phyloP scores from a whole-genome alignment of 1,140 invertebrate species.

The Chironomus tepperi region DNA sequence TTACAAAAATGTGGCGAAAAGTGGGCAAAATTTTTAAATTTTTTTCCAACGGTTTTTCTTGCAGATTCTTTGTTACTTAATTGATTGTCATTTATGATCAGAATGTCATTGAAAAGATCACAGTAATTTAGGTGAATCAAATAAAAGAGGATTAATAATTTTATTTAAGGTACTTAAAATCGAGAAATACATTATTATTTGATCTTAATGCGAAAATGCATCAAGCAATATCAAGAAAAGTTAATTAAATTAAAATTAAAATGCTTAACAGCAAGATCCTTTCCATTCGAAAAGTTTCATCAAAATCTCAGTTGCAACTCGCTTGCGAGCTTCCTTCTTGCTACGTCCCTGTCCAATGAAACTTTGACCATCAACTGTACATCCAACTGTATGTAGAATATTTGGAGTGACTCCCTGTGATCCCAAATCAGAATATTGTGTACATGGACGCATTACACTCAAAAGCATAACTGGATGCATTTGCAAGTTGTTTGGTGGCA shows the following conservation, averaged over 20 bases:
- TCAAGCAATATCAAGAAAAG: neutral
- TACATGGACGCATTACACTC: conserved; percentile 54
- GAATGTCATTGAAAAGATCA: no score
- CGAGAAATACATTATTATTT: no score
- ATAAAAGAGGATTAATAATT: no score
- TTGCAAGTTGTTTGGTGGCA: conserved; percentile 48
- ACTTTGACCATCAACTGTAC: conserved; percentile 44
- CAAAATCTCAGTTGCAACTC: conserved; percentile 44
- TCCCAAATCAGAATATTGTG: conserved; percentile 52
- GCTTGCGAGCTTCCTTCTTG: conserved; percentile 46
- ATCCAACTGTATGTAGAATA: conserved; percentile 44
- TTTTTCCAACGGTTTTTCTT: no score
- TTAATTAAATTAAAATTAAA: neutral
- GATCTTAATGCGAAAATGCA: no score
- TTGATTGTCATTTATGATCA: no score
- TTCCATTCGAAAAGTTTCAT: conserved; percentile 37
- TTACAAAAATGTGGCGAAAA: no score
- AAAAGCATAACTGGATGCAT: conserved; percentile 65
- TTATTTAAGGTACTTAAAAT: no score
- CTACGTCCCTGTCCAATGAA: conserved; percentile 43
- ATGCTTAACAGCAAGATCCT: neutral
- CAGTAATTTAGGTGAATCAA: no score
- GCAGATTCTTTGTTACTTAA: no score
- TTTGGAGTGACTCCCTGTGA: conserved; percentile 51
- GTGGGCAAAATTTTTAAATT: no score